phyloP scores from a whole-genome alignment of 2,888 invertebrate species.

The Drosophila formosana region DNA sequence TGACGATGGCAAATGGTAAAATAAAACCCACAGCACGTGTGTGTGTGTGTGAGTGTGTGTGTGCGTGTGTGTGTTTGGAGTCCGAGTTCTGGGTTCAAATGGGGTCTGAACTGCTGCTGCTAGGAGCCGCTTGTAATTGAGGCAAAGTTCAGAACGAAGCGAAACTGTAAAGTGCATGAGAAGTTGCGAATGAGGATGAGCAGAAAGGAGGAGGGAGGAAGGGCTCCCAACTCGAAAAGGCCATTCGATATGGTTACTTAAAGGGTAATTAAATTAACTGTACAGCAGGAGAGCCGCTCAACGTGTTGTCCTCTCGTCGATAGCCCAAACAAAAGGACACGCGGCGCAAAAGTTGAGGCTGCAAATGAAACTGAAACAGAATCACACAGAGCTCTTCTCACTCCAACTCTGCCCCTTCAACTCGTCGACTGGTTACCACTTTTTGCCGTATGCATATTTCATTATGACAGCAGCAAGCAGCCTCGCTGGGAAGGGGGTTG shows the following conservation, averaged over 20 bases:
- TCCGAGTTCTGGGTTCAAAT: neutral
- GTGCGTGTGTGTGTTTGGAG: slow-evolving; percentile 2
- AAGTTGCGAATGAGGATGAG: slow-evolving; percentile 26
- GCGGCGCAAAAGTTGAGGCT: slow-evolving; percentile 32
- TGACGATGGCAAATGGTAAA: slow-evolving; percentile 67
- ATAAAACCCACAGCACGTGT: slow-evolving; percentile 74
- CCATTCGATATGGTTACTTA: slow-evolving; percentile 83
- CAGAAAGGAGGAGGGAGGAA: slow-evolving; percentile 7
- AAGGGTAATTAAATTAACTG: slow-evolving; percentile 84
- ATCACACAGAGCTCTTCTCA: slow-evolving; percentile 13
- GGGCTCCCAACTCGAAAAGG: slow-evolving; percentile 65
- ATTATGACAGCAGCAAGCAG: slow-evolving; percentile 61
- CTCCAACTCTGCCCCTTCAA: neutral
- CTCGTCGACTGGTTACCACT: slow-evolving; percentile 39
- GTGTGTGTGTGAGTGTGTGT: slow-evolving; percentile 15
- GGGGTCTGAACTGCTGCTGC: slow-evolving; percentile 11
- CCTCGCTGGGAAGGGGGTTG: neutral
- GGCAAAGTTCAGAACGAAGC: slow-evolving; percentile 47
- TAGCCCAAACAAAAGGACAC: slow-evolving; percentile 68
- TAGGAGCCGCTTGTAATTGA: slow-evolving; percentile 58
- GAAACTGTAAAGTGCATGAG: slow-evolving; percentile 49
- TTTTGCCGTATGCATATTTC: slow-evolving; percentile 71
- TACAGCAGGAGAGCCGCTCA: slow-evolving; percentile 49
- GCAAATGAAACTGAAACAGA: slow-evolving; percentile 5
- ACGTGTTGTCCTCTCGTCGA: slow-evolving; percentile 61